Evolutionary conservation across 2,113 vertebrate genomes (phyloP).

Genomic region (Regulus satrapa): DNA sequence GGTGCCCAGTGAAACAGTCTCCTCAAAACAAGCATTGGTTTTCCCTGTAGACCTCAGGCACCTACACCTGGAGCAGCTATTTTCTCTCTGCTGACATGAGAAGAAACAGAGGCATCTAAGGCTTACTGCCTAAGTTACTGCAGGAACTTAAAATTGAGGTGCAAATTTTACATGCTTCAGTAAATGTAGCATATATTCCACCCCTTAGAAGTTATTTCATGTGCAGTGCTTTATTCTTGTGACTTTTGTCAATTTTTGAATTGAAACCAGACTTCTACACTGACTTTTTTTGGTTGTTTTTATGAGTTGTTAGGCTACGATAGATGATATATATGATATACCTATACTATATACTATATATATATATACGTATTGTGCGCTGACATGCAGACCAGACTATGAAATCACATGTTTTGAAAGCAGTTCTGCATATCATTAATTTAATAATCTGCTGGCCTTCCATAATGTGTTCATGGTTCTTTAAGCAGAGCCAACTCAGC

Average conservation of each 20-base stretch:
- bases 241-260: slow-evolving; percentile 19
- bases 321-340: no score
- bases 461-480: neutral
- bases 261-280: slow-evolving; percentile 29
- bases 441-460: neutral
- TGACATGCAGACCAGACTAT: neutral
- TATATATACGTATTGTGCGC: neutral
- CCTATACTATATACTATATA: no score
- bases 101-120: neutral
- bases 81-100: neutral
- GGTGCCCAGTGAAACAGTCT: neutral
- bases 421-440: neutral
- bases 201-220: neutral
- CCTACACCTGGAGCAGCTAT: neutral
- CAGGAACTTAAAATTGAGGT: neutral
- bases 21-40: neutral
- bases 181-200: neutral
- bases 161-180: neutral
- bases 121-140: neutral
- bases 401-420: slow-evolving; percentile 12
- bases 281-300: neutral
- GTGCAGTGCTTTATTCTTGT: neutral
- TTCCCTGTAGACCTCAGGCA: neutral
- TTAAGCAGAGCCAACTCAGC: neutral
- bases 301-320: neutral